Evolutionary conservation across 92 coral and sea anemone species (phyloP), one percentile per base, ranked within the genome.

Genomic region (Siderastrea siderea): DNA sequence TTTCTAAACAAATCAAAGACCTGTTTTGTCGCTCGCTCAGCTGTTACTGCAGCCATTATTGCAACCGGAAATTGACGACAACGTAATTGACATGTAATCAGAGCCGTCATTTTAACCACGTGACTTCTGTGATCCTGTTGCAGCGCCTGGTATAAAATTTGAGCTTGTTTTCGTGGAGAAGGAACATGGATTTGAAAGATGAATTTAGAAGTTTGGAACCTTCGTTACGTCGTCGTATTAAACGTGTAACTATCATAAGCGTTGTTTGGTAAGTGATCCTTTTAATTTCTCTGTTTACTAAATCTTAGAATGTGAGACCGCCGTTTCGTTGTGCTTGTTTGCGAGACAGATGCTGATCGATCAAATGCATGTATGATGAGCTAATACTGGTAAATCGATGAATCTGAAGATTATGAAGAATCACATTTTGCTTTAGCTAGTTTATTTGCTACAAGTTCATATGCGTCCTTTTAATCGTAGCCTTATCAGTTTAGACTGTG

Each of bases 1-100:
- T 95, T 94, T 69, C 89, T 93, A 66, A 92, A 95, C 61, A 95
- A 94, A 74, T 93, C 94, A 57, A 95, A 97, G 26, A 96, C 95
- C 50, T 88, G 79, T 51, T 63, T 83, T 2, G 95, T 88, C 2
- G 48, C 73, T 65, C 68, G 62, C 46, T 58, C 84, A 11, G 94
- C 77, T 69, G 26, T 46, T 9, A 38, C 26, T 52, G 79, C 52
- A 61, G 91, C 90, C 88, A 64, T 59, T 55, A 1, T 49, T 70
- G 75, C 62, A 53, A 79, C 90, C 77, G 68, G 77, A 70, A 60
- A 51, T 46, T 1, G 2, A 55, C 17, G 58, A 55, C 45, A 13
- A 6, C 9, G n/a, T 1, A 79, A 50, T 47, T 6, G 72, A 77
- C 59, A 64, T 57, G 3, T 6, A 19, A 43, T 4, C 14, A 26